These are phyloP conservation scores for Gulo gulo DNA, from an alignment of 2,113 vertebrate genomes.

Conservation along the genomic window DNA sequence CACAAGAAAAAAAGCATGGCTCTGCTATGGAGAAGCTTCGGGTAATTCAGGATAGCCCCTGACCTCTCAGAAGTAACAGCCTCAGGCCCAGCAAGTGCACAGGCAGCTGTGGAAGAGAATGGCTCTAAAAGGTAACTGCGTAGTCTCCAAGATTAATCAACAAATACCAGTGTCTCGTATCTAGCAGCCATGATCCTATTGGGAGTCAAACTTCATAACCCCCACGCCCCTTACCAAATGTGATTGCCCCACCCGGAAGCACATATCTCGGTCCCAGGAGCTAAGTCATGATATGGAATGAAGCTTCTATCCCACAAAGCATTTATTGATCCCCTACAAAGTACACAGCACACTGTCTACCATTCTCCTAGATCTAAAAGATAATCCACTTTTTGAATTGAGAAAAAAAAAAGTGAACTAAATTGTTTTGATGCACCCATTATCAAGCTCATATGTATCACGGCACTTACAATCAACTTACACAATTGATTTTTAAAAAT, in stretches of 20 bases:
- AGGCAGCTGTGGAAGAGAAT: neutral
- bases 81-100: neutral
- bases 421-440: neutral
- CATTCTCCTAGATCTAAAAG: neutral
- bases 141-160: neutral
- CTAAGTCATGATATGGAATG: neutral
- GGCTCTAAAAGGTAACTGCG: neutral
- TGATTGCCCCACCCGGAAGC: neutral
- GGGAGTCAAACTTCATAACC: neutral
- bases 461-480: neutral
- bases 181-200: neutral
- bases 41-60: neutral
- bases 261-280: rapidly evolving
- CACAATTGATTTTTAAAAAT: conserved; percentile 13
- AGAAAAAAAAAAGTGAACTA: neutral
- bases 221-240: neutral
- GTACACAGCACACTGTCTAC: neutral
- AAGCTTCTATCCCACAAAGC: neutral
- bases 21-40: neutral
- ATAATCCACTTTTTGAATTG: neutral
- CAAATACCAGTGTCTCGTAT: neutral
- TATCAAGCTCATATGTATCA: neutral
- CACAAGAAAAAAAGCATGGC: neutral
- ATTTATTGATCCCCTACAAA: neutral
- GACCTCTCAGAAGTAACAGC: neutral